phyloP scores from a whole-genome alignment of 2,888 invertebrate genomes.

The Neoascia interrupta region DNA sequence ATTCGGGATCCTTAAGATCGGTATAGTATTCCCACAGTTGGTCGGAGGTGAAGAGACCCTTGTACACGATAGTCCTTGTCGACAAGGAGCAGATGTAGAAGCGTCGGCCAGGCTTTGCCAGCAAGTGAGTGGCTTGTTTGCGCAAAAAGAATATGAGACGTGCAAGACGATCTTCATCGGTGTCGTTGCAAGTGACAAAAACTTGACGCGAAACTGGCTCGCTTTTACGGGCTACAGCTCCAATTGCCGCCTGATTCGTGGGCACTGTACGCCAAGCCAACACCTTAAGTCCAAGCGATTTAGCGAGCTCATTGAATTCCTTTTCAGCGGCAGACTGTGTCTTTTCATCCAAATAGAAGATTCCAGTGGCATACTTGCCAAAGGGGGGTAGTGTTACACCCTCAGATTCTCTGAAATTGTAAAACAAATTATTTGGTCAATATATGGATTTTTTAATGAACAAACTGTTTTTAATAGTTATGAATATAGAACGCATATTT shows the following conservation, averaged over 20 bases:
- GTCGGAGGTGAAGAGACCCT: conserved; percentile 97
- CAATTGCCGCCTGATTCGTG: conserved; percentile 91
- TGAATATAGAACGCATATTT: too few relatives aligned
- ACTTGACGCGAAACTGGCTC: conserved; percentile 99
- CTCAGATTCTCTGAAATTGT: conserved; percentile 88
- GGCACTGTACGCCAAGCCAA: conserved; percentile 97
- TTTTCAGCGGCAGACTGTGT: conserved; percentile 90
- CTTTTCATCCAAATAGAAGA: conserved; percentile 93
- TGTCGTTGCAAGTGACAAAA: conserved; percentile 84
- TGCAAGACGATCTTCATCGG: conserved; percentile 78
- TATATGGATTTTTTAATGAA: too few relatives aligned
- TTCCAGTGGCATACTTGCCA: conserved; percentile 97
- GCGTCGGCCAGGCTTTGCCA: conserved; percentile 90
- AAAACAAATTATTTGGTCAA: too few relatives aligned
- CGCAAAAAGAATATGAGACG: conserved; percentile 93
- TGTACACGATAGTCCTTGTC: conserved; percentile 94
- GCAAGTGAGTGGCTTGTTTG: conserved; percentile 94
- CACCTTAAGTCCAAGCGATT: conserved; percentile 89
- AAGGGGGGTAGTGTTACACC: conserved; percentile 91
- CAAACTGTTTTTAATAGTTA: too few relatives aligned
- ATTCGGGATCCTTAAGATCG: conserved; percentile 86
- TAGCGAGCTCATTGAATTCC: conserved; percentile 89
- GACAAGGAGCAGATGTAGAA: conserved; percentile 99
- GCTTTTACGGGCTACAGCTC: conserved; percentile 93
- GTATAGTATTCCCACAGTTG: conserved; percentile 91